These are phyloP conservation scores for Rhineura floridana DNA, from an alignment of 2,113 vertebrate genomes.

Conservation along the genomic window DNA sequence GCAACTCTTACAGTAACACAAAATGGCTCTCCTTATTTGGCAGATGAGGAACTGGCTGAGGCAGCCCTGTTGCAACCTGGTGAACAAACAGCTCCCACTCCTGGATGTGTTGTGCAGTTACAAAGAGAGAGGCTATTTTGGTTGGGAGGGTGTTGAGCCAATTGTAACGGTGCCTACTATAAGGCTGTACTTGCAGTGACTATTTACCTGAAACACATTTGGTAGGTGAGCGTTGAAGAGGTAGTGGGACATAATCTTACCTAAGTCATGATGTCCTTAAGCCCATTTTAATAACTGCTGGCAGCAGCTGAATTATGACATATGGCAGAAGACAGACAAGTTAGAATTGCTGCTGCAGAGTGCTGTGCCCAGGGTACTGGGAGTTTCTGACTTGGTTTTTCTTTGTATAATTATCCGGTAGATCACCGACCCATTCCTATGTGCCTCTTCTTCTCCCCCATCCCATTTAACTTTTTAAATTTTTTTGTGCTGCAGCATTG, in stretches of 20 bases:
- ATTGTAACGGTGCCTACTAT: not conserved
- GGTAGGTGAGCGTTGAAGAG: not conserved
- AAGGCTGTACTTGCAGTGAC: not conserved
- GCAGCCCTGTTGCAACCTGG: not conserved
- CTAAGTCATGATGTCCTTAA: not conserved
- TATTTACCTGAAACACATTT: not conserved
- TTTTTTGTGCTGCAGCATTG: not conserved
- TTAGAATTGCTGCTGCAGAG: not conserved
- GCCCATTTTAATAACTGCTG: not conserved
- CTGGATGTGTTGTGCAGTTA: not conserved
- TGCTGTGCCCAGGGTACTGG: not conserved
- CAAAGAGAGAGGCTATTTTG: not conserved
- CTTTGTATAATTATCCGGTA: not conserved
- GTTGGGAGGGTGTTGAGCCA: not conserved
- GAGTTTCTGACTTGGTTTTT: not conserved
- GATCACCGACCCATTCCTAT: not conserved
- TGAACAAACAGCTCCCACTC: not conserved
- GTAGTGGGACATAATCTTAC: not conserved
- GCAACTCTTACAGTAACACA: not conserved
- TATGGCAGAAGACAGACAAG: accelerated
- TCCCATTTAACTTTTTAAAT: not conserved
- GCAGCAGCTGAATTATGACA: accelerated
- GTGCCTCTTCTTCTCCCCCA: not conserved
- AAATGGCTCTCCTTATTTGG: not conserved
- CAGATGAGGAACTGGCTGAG: not conserved